Evolutionary conservation across 1,140 invertebrate genomes (phyloP), one percentile per base, ranked within the genome.

Genomic region (Meloidogyne floridensis): DNA sequence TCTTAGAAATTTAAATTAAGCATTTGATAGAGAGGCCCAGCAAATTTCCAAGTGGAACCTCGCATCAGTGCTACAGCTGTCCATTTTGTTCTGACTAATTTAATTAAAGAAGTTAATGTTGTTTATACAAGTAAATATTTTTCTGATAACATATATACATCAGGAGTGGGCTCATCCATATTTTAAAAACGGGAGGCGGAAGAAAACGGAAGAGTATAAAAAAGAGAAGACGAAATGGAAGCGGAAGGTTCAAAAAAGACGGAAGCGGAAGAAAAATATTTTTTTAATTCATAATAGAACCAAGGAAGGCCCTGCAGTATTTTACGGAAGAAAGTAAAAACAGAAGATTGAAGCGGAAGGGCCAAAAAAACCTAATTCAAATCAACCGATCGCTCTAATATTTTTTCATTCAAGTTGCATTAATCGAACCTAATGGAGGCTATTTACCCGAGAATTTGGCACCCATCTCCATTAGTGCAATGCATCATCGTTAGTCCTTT

Each of bases 11-110:
- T 53, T 70, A 2, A 11, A 5, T 70, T 83, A 13, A 72, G 20
- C 9, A 15, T n/a, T 72, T 72, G 86, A 75, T 75, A 84, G 84
- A 86, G 47, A 9, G 56, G 56, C 15, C 51, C 75, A 0, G 83
- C 65, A 11, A 73, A 69, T 8, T 77, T 72, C 42, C 56, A 77
- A 51, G 51, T 74, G 9, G 51, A 32, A 20, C 85, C 85, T 18
- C 56, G 72, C 3, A 51, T 85, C 47, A 82, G 83, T 73, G n/a
- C 80, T 18, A 71, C 83, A 13, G 81, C 84, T 20, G 72, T 87
- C 20, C 83, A 87, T 72, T 85, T 85, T 72, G 83, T 85, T 47
- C 53, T 87, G 13, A 76, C 51, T 10, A 84, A 83, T 83, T 9
- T 83, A 32, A 80, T n/a, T 3, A 74, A 80, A 11, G 72, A 84